phyloP scores from a whole-genome alignment of 2,113 vertebrate genomes.

The Vicugna pacos region DNA sequence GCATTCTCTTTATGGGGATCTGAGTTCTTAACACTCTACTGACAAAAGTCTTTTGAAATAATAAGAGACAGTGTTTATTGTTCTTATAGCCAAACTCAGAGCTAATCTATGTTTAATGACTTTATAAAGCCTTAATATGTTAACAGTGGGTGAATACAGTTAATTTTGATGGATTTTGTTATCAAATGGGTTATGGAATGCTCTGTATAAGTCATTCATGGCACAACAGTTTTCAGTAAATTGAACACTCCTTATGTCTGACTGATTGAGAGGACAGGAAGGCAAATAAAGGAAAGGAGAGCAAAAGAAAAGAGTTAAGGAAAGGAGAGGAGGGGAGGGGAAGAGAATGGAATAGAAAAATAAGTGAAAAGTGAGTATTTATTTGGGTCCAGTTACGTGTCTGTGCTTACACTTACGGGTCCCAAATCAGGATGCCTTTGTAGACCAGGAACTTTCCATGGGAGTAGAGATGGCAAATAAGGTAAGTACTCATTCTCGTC shows the following conservation, averaged over 20 bases:
- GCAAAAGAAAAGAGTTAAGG: not conserved
- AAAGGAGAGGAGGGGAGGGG: no score
- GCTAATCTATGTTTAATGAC: not conserved
- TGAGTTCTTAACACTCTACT: not conserved
- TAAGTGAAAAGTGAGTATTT: no score
- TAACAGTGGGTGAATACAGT: slow-evolving; percentile 16
- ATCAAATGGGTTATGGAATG: not conserved
- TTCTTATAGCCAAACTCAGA: slow-evolving; percentile 46
- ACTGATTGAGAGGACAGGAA: not conserved
- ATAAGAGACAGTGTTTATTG: not conserved
- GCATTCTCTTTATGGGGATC: not conserved
- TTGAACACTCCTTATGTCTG: not conserved
- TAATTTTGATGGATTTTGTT: slow-evolving; percentile 42
- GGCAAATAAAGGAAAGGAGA: not conserved
- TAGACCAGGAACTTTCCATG: not conserved
- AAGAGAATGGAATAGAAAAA: not conserved
- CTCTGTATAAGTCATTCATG: slow-evolving; percentile 49
- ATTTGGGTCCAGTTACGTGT: accelerated
- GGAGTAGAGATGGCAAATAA: not conserved
- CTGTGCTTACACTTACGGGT: not conserved
- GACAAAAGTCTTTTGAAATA: not conserved
- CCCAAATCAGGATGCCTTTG: not conserved
- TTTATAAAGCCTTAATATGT: slow-evolving; percentile 50
- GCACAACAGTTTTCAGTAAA: slow-evolving; percentile 48
- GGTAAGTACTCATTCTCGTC: not conserved